These are phyloP conservation scores for Carcharodon carcharias DNA, from an alignment of 2,797 vertebrate species.

Conservation along the genomic window DNA sequence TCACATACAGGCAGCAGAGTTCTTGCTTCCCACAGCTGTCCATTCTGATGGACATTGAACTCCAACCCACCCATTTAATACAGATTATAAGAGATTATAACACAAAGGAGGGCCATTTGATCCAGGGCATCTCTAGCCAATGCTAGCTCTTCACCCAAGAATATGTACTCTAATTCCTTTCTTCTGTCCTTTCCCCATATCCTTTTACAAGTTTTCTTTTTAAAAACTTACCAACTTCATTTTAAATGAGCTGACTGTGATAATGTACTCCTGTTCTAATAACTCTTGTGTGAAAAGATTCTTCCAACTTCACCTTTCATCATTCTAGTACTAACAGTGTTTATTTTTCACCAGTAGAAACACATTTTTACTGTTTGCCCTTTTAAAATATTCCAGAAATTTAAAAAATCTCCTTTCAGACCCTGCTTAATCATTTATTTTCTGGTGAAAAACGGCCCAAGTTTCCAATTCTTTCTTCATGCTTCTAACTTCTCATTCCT, in stretches of 20 bases:
- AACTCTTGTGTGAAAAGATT: no score
- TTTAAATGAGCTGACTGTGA: not conserved
- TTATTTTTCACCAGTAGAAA: not conserved
- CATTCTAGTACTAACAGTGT: no score
- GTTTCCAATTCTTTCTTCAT: not conserved
- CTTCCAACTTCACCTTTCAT: no score
- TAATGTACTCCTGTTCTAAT: not conserved
- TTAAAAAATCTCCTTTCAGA: not conserved
- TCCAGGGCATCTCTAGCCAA: not conserved
- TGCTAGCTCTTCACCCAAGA: not conserved
- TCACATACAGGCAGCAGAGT: no score
- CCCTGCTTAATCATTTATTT: not conserved
- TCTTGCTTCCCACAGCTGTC: no score
- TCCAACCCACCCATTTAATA: not conserved
- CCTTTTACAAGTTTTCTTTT: not conserved
- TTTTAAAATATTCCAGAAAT: not conserved
- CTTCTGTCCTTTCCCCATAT: not conserved
- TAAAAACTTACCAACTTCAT: not conserved
- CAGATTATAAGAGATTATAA: not conserved
- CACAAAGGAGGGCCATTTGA: not conserved
- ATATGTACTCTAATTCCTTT: not conserved
- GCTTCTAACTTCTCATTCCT: not conserved
- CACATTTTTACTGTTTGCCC: not conserved
- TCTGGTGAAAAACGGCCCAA: not conserved
- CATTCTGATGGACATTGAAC: not conserved